Conservation (phyloP, 2,888 invertebrate species). For the Gryllus longicercus region DNA sequence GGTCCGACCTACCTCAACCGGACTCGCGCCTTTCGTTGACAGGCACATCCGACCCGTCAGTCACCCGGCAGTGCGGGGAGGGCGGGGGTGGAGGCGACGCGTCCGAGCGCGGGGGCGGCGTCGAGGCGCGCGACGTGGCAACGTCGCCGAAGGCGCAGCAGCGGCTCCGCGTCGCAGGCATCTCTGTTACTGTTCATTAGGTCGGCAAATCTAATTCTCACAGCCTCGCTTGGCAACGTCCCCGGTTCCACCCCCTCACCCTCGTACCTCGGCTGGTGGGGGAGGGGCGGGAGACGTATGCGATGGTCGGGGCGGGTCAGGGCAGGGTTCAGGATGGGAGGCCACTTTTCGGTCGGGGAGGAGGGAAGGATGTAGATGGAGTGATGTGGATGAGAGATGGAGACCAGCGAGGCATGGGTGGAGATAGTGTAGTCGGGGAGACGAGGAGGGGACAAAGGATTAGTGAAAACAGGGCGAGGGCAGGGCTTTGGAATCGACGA, state of each 20-base stretch:
- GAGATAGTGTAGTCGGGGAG: neutral
- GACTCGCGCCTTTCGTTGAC: too few species aligned
- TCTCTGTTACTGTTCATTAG: slow-evolving; percentile 11
- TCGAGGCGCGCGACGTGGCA: too few species aligned
- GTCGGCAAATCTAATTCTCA: slow-evolving; percentile 8
- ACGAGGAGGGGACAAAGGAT: neutral
- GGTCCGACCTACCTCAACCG: too few species aligned
- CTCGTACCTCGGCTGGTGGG: neutral
- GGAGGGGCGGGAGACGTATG: neutral
- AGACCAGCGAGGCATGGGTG: neutral
- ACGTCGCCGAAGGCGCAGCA: too few species aligned
- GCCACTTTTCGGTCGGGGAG: neutral
- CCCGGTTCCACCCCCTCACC: too few species aligned
- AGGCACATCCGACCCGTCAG: too few species aligned
- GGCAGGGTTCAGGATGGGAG: neutral
- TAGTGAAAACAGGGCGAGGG: too few species aligned
- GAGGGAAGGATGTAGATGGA: neutral
- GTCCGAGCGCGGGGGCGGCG: too few species aligned
- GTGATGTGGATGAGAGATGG: neutral
- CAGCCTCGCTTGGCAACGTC: neutral
- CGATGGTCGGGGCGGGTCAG: neutral
- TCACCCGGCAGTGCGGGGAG: too few species aligned
- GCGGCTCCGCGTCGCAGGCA: too few species aligned
- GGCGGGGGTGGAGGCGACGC: too few species aligned
- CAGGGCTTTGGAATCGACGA: too few species aligned